Conservation (phyloP, 1,140 invertebrate genomes). For the Sminthurides bifidus region DNA sequence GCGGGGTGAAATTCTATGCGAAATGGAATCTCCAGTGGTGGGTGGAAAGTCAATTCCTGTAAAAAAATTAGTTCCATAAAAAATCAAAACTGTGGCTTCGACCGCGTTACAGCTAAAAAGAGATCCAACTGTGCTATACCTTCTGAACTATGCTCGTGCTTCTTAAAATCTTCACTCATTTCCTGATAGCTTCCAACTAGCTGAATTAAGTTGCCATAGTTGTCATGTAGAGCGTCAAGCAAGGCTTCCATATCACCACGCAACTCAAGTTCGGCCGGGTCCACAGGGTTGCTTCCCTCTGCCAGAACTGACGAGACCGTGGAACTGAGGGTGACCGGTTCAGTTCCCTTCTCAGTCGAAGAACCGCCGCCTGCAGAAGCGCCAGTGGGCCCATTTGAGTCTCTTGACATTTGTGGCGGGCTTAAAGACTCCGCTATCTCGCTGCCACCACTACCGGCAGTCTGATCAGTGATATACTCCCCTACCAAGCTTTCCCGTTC, state of each 20-base stretch:
- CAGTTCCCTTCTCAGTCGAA: background rate
- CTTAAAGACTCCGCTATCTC: background rate
- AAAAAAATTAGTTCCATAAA: background rate
- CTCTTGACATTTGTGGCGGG: background rate
- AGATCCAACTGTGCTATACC: too few relatives aligned
- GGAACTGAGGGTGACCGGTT: background rate
- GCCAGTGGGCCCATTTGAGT: background rate
- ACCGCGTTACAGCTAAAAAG: slow-evolving; percentile 2
- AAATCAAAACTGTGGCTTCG: too few relatives aligned
- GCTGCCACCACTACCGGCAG: background rate
- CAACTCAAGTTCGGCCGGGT: slow-evolving; percentile 6
- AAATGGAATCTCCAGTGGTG: slow-evolving; percentile 21
- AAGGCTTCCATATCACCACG: slow-evolving; percentile 22
- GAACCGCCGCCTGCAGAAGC: slow-evolving; percentile 1
- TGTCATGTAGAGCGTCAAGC: slow-evolving; percentile 15
- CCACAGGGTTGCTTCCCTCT: background rate
- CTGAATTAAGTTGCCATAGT: slow-evolving; percentile 21
- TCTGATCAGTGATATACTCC: background rate
- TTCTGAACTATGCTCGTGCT: slow-evolving; percentile 20
- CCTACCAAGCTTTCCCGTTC: slow-evolving; percentile 7
- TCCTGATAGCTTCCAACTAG: slow-evolving; percentile 25
- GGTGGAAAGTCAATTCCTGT: slow-evolving; percentile 8
- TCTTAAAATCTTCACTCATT: slow-evolving; percentile 14
- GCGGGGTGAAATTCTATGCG: slow-evolving; percentile 31
- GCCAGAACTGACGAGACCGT: background rate